Evolutionary conservation across 2,113 vertebrate genomes (phyloP).

Genomic region (Nothobranchius kuhntae): DNA sequence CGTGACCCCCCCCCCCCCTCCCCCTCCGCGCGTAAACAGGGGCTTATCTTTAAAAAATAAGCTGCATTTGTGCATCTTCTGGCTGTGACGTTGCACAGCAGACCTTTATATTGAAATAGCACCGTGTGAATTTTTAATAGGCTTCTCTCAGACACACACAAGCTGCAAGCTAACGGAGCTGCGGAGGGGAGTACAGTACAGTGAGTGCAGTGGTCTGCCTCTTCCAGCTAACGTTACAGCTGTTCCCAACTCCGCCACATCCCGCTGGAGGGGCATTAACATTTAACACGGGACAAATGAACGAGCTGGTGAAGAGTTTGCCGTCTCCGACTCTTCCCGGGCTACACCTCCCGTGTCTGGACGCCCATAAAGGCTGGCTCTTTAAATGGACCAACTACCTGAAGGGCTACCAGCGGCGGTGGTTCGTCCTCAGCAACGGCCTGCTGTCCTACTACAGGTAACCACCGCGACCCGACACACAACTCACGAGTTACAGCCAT

Average conservation of each 20-base stretch:
- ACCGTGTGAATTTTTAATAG: constrained; percentile 2
- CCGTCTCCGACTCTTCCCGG: constrained; percentile 72
- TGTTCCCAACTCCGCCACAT: constrained; percentile 32
- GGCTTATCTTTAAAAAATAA: constrained; percentile 14
- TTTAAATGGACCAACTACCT: constrained; percentile 97
- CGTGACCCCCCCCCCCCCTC: constrained; percentile 20
- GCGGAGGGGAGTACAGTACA: not conserved
- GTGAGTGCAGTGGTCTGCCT: constrained; percentile 18
- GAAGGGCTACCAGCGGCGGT: constrained; percentile 94
- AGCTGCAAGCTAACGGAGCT: constrained; percentile 52
- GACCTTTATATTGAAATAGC: not conserved
- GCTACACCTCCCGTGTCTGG: constrained; percentile 58
- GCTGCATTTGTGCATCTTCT: not conserved
- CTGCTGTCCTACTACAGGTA: constrained; percentile 95
- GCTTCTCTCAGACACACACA: constrained; percentile 2
- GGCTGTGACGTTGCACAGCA: not conserved
- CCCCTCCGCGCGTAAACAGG: constrained; percentile 6
- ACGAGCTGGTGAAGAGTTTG: constrained; percentile 64
- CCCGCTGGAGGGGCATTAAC: constrained; percentile 8
- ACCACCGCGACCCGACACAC: constrained; percentile 1
- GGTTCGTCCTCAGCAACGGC: constrained; percentile 94
- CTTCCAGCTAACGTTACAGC: constrained; percentile 47
- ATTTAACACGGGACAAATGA: constrained; percentile 34
- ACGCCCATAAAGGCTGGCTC: constrained; percentile 88
- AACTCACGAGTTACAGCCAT: no score